Base-by-base conservation (phyloP, 1,140 invertebrate genomes). In the Carposina sasakii region DNA sequence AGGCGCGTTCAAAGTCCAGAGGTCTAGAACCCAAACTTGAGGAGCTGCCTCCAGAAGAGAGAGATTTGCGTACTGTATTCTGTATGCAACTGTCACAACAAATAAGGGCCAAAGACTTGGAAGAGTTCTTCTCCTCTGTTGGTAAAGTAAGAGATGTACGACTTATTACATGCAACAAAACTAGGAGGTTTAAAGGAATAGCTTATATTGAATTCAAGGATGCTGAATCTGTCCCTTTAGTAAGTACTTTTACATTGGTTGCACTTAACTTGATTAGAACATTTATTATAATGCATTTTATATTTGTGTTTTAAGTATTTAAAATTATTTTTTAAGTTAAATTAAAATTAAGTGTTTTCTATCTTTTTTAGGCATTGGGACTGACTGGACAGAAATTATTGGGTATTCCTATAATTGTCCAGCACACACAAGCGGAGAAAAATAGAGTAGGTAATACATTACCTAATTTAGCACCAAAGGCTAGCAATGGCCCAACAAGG, bases 121-220 rank as follows among this genome's bases (percentile, higher is more conserved):
- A 99, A 87, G 98, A 99, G 83, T 99, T 99, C 81, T 99, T 99
- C 76, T 98, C 96, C 2, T 95, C 96, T 47, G 98, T 99, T 48
- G 98, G 98, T 28, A 98, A 98, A 89, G 98, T 99, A 16, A 90
- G 96, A 63, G 98, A 99, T 89, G 98, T 99, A 8, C 89, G 97
- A 71, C 90, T 99, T 53, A 99, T 99, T 33, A 98, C 97, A 31
- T 99, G 99, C 82, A 99, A 99, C 77, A 99, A 99, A 85, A 99
- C 98, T 0, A 90, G 98, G 63, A 87, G 98, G 58, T 99, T 99
- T 63, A 99, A 99, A 87, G 98, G 98, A 42, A 99, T 99, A 70
- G 95, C 97, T 13, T 99, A 99, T 83, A 97, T 99, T 39, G 98
- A 99, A 86, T 99, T 99, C 81, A 93, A 94, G 71, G 97, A 99